Conservation (phyloP, 2,797 vertebrate species). For the Crocidura indochinensis region DNA sequence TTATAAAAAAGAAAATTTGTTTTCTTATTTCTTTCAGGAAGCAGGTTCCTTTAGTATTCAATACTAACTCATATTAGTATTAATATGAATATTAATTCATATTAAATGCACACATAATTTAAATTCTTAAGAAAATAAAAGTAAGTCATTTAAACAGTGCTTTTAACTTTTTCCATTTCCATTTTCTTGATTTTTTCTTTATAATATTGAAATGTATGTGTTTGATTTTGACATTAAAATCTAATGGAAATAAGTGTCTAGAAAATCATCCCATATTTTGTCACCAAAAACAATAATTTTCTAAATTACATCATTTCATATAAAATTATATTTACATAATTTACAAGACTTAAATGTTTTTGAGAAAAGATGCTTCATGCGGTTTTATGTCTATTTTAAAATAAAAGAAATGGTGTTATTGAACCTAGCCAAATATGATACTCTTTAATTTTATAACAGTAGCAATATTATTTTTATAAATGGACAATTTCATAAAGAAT, state of each 20-base stretch:
- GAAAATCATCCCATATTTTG: slow-evolving; percentile 62
- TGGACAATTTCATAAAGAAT: background rate
- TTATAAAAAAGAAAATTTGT: background rate
- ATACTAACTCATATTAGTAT: too few species aligned
- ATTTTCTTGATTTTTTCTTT: too few species aligned
- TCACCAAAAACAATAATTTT: slow-evolving; percentile 12
- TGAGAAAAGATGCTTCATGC: background rate
- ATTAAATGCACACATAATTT: background rate
- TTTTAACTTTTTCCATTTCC: slow-evolving; percentile 15
- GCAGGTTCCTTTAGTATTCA: background rate
- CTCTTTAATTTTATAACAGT: background rate
- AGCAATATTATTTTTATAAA: background rate
- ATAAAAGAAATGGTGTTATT: background rate
- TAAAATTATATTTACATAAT: slow-evolving; percentile 54
- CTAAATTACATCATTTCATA: slow-evolving; percentile 62
- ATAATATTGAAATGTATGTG: background rate
- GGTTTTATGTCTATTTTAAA: background rate
- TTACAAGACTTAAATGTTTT: slow-evolving; percentile 41
- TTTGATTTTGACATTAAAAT: slow-evolving; percentile 48
- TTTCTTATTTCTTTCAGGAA: background rate
- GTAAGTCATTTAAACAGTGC: background rate
- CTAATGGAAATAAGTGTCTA: slow-evolving; percentile 58
- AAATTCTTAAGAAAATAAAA: background rate
- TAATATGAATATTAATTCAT: too few species aligned
- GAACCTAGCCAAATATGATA: background rate